Percentiles rank a stretch among this genome's conserved stretches.
These are phyloP conservation scores for Zeugodacus cucurbitae DNA, from an alignment of 1,140 invertebrate species.

Conservation along the genomic window DNA sequence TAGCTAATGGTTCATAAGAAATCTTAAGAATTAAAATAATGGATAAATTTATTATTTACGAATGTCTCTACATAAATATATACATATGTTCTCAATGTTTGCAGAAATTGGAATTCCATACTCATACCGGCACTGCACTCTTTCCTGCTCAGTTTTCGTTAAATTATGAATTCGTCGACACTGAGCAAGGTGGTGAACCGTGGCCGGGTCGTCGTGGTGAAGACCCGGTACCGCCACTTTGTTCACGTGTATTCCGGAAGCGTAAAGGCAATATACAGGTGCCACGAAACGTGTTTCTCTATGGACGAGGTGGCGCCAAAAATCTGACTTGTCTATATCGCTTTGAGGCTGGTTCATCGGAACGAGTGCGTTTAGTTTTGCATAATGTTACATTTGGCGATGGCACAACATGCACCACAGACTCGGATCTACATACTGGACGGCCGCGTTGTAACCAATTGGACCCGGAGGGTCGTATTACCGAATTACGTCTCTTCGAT, in stretches of 20 bases:
- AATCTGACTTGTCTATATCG: slow-evolving; percentile 80
- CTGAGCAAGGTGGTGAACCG: slow-evolving; percentile 76
- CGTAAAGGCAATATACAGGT: slow-evolving; percentile 64
- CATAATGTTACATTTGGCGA: slow-evolving; percentile 79
- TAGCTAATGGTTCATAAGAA: not conserved
- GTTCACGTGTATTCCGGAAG: slow-evolving; percentile 65
- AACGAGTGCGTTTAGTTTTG: slow-evolving; percentile 74
- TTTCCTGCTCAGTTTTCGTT: slow-evolving; percentile 75
- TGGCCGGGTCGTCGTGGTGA: slow-evolving; percentile 72
- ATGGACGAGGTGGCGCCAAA: slow-evolving; percentile 78
- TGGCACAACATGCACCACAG: slow-evolving; percentile 73
- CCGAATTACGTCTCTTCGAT: slow-evolving; percentile 73
- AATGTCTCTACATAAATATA: too few relatives aligned
- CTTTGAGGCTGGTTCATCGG: slow-evolving; percentile 75
- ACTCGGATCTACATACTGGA: slow-evolving; percentile 78
- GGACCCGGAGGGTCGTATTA: slow-evolving; percentile 69
- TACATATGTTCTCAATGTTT: slow-evolving; percentile 40
- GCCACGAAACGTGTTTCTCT: slow-evolving; percentile 78
- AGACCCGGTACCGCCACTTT: slow-evolving; percentile 72
- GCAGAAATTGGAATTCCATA: slow-evolving; percentile 67
- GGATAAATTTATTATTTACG: too few relatives aligned
- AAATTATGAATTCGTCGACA: slow-evolving; percentile 88
- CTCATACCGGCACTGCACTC: slow-evolving; percentile 74
- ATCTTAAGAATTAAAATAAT: too few relatives aligned
- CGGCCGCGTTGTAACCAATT: slow-evolving; percentile 68